phyloP scores from a whole-genome alignment of 1,140 invertebrate genomes.

The Rhizoglyphus robini region DNA sequence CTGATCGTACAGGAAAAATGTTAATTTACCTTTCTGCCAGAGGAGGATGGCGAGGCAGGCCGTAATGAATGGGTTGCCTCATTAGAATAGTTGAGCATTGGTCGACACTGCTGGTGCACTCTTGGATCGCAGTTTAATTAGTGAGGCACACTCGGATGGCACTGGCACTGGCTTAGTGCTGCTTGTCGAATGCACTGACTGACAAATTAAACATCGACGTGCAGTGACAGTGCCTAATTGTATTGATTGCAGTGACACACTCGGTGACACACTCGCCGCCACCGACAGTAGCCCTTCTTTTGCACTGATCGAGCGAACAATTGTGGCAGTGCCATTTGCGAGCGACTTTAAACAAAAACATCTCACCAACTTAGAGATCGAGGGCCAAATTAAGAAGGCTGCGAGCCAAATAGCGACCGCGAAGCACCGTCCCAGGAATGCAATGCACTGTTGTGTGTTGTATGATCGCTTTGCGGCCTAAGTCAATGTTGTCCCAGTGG shows the following conservation, averaged over 20 bases:
- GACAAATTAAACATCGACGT: slow-evolving; percentile 12
- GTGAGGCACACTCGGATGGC: background rate
- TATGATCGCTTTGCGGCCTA: too few relatives aligned
- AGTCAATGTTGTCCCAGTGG: too few relatives aligned
- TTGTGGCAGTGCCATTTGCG: background rate
- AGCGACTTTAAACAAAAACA: too few relatives aligned
- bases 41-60: background rate
- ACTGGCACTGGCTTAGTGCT: too few relatives aligned
- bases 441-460: too few relatives aligned
- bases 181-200: too few relatives aligned
- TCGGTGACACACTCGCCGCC: background rate
- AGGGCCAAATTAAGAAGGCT: too few relatives aligned
- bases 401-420: too few relatives aligned
- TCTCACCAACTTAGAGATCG: too few relatives aligned
- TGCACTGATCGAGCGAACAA: too few relatives aligned
- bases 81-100: background rate
- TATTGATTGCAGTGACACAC: slow-evolving; percentile 12
- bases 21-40: slow-evolving; percentile 8
- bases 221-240: slow-evolving; percentile 4
- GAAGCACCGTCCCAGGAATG: too few relatives aligned
- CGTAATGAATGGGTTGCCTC: background rate
- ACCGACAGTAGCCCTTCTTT: background rate
- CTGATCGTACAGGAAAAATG: slow-evolving; percentile 1
- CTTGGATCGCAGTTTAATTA: background rate
- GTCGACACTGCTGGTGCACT: background rate